Conservation (phyloP, 2,888 invertebrate genomes). For the Xestia rhomboidea region DNA sequence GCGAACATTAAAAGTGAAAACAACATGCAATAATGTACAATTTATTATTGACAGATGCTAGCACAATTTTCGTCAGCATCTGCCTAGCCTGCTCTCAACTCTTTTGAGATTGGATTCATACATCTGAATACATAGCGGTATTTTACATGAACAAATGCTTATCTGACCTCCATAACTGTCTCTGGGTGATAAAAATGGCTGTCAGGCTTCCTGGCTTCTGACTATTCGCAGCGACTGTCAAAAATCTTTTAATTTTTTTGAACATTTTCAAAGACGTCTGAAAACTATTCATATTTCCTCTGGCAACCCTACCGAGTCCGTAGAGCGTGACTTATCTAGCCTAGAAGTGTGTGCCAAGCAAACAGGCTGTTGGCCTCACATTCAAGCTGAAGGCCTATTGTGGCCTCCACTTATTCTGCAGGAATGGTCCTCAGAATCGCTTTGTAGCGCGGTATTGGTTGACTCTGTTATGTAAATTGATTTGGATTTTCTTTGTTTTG, state of each 20-base stretch:
- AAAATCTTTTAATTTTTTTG: background rate
- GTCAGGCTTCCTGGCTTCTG: background rate
- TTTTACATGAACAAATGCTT: background rate
- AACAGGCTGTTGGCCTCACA: conserved; percentile 62
- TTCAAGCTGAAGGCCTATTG: conserved; percentile 47
- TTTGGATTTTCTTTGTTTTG: conserved; percentile 12
- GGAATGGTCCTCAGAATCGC: conserved; percentile 22
- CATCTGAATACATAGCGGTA: background rate
- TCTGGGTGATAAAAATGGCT: background rate
- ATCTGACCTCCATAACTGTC: background rate
- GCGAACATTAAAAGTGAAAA: background rate
- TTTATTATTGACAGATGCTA: background rate
- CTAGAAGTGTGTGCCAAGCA: conserved; percentile 56
- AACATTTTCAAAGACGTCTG: background rate
- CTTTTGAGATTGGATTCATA: background rate
- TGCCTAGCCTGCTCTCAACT: background rate
- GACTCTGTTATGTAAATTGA: conserved; percentile 26
- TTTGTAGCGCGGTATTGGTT: conserved; percentile 17
- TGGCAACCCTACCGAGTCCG: conserved; percentile 49
- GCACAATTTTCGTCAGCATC: background rate
- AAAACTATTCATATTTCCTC: background rate
- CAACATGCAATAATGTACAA: background rate
- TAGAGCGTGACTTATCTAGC: conserved; percentile 65
- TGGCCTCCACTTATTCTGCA: conserved; percentile 51
- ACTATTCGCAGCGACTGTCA: background rate